Percentiles rank a stretch among this genome's conserved stretches.
phyloP scores from a whole-genome alignment of 1,140 invertebrate species.

The Amphibalanus amphitrite region DNA sequence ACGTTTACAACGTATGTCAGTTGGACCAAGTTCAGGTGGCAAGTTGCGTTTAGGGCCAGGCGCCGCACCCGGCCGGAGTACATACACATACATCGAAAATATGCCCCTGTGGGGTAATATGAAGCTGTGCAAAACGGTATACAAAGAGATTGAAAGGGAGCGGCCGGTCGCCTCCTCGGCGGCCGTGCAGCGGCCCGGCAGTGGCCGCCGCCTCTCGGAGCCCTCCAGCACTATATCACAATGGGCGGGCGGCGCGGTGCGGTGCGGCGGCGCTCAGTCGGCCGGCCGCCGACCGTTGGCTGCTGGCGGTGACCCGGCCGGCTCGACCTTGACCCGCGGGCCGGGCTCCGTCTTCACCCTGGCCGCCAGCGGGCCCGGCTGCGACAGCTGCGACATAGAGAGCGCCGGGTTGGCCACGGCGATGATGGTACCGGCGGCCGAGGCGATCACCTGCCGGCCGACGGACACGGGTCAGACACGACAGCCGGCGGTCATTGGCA shows the following conservation, averaged over 20 bases:
- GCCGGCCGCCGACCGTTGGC: background rate
- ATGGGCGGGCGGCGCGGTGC: background rate
- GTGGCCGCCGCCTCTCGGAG: background rate
- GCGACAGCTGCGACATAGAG: conserved; percentile 27
- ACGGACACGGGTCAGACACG: no score
- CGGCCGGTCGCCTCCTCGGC: no score
- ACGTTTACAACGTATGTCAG: background rate
- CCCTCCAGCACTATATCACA: background rate
- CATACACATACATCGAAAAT: background rate
- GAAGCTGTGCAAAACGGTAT: background rate
- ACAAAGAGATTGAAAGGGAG: background rate
- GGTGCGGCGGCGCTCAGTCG: background rate
- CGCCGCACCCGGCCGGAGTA: background rate
- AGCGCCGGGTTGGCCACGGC: conserved; percentile 70
- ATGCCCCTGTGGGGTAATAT: background rate
- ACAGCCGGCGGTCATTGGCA: no score
- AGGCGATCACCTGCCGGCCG: conserved; percentile 64
- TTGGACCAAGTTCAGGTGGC: background rate
- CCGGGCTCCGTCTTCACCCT: background rate
- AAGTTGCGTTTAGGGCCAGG: background rate
- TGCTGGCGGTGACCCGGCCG: background rate
- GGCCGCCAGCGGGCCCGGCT: background rate
- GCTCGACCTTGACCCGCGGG: background rate
- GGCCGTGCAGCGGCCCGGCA: no score
- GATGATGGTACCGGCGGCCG: conserved; percentile 65